Percentiles rank a stretch among this genome's conserved stretches.
Conservation (phyloP, 1,140 invertebrate genomes). For the Hycleus phaleratus region DNA sequence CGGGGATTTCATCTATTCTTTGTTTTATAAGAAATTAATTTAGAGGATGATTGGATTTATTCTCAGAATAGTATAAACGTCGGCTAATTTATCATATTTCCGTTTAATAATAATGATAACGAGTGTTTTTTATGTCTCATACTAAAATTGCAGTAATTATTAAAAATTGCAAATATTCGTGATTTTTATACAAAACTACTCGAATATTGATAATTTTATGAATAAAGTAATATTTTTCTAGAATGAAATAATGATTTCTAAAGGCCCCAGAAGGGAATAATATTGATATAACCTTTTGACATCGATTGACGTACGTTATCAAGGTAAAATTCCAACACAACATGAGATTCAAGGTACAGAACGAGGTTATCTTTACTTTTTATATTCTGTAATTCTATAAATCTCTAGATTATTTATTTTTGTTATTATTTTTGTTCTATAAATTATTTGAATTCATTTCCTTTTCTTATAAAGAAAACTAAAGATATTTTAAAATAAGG, state of each 20-base stretch:
- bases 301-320: constrained; percentile 6
- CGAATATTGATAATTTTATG: neutral
- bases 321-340: constrained; percentile 5
- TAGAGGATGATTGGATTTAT: neutral
- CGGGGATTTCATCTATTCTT: neutral
- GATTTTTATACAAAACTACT: no score
- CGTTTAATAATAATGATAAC: constrained; percentile 3
- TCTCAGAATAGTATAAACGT: no score
- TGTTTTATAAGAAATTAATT: neutral
- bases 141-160: neutral
- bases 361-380: neutral
- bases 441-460: no score
- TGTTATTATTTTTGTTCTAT: no score
- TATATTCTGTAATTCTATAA: no score
- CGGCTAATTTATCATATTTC: constrained; percentile 7
- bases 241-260: no score
- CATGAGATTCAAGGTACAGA: constrained; percentile 10
- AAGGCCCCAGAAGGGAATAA: no score
- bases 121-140: constrained; percentile 4
- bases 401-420: no score
- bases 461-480: no score
- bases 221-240: constrained; percentile 1
- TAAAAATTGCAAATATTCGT: no score
- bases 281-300: constrained; percentile 2
- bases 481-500: no score